These are phyloP conservation scores for Hemiscyllium ocellatum DNA, from an alignment of 2,113 vertebrate species.

Conservation along the genomic window DNA sequence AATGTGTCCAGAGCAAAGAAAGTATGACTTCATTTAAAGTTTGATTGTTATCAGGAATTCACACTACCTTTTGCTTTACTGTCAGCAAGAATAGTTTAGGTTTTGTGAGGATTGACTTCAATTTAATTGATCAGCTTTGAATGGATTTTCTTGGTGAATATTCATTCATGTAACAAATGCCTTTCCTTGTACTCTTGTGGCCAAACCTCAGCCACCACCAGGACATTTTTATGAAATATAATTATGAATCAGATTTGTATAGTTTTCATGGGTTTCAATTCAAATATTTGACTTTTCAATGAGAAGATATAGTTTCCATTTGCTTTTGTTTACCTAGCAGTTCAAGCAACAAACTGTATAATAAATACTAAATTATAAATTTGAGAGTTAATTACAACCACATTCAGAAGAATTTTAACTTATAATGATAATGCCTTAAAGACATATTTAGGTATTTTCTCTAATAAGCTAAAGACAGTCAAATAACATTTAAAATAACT, in stretches of 20 bases:
- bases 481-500: background rate
- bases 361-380: background rate
- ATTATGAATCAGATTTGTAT: background rate
- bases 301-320: slow-evolving; percentile 21
- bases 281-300: background rate
- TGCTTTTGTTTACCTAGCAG: background rate
- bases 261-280: background rate
- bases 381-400: background rate
- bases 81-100: background rate
- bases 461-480: background rate
- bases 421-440: background rate
- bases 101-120: background rate
- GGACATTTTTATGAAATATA: background rate
- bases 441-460: background rate
- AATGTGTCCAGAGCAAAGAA: background rate
- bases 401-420: background rate
- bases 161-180: background rate
- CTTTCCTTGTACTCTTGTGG: background rate
- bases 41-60: slow-evolving; percentile 14
- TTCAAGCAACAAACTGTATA: background rate
- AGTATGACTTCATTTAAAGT: background rate
- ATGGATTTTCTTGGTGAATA: background rate
- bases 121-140: background rate
- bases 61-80: background rate
- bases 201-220: background rate